phyloP scores from a whole-genome alignment of 2,888 invertebrate species.

The Pristionchus fissidentatus region DNA sequence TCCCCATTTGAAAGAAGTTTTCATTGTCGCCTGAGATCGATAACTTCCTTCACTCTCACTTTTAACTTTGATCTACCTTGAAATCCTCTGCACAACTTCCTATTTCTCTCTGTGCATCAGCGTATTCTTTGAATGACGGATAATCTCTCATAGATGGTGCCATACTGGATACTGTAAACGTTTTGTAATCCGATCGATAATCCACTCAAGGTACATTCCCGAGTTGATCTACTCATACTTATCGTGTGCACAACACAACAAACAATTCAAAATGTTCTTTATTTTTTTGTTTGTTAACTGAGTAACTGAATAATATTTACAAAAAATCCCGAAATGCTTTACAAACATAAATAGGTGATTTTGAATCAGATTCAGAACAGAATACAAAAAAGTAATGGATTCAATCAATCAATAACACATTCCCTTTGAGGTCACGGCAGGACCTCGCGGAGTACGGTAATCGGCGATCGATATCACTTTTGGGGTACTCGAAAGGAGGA shows the following conservation, averaged over 20 bases:
- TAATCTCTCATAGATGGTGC: conserved; percentile 56
- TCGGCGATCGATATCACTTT: neutral
- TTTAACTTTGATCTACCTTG: conserved; percentile 46
- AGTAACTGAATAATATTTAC: conserved; percentile 17
- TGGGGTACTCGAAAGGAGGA: neutral
- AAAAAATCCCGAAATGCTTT: conserved; percentile 17
- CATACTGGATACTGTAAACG: neutral
- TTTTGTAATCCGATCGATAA: neutral
- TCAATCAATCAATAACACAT: conserved; percentile 2
- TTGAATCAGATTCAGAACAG: conserved; percentile 21
- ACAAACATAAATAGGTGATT: conserved; percentile 11
- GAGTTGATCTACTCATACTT: conserved; percentile 6
- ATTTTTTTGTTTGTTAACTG: conserved; percentile 26
- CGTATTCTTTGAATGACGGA: conserved; percentile 62
- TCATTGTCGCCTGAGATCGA: conserved; percentile 50
- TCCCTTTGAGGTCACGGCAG: conserved; percentile 16
- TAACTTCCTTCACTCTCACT: neutral
- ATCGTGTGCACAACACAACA: neutral
- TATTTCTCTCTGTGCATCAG: conserved; percentile 62
- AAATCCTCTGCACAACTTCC: conserved; percentile 64
- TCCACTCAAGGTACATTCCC: neutral
- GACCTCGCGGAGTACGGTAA: conserved; percentile 36
- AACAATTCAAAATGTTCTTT: neutral
- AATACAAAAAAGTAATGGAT: neutral
- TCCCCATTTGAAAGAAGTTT: conserved; percentile 53